These are phyloP conservation scores for Pseudomyrmex cubaensis DNA, from an alignment of 1,140 invertebrate genomes.

Conservation along the genomic window DNA sequence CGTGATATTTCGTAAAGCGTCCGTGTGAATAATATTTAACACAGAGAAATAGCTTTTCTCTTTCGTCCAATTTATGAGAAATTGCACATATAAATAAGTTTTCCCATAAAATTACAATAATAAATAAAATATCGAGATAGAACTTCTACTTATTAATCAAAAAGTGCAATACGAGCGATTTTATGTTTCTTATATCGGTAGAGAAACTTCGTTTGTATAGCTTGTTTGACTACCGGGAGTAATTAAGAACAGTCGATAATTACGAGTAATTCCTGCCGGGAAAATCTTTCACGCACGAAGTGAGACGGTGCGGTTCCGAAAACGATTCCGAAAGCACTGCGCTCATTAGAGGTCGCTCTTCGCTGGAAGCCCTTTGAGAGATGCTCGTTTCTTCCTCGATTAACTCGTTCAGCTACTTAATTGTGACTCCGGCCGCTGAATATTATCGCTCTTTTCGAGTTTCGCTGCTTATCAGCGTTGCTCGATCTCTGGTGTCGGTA, in stretches of 20 bases:
- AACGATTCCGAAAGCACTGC: constrained; percentile 44
- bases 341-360: constrained; percentile 37
- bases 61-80: too few species aligned
- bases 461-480: neutral
- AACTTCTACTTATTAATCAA: constrained; percentile 14
- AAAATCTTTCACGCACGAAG: constrained; percentile 43
- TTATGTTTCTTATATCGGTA: neutral
- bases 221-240: neutral
- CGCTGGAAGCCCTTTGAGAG: constrained; percentile 24
- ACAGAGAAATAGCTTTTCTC: too few species aligned
- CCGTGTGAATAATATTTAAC: constrained; percentile 35
- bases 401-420: constrained; percentile 52
- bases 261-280: constrained; percentile 30
- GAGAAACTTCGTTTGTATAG: constrained; percentile 1
- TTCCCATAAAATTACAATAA: too few species aligned
- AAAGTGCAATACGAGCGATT: neutral
- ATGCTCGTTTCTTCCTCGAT: constrained; percentile 38
- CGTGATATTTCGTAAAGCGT: neutral
- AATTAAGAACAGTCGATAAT: constrained; percentile 57
- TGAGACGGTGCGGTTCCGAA: constrained; percentile 12
- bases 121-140: neutral
- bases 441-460: constrained; percentile 5
- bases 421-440: constrained; percentile 26
- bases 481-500: neutral
- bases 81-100: too few species aligned